Percentiles rank a stretch among this genome's conserved stretches.
phyloP scores from a whole-genome alignment of 2,797 vertebrate species.

The Cichlasoma orientale region DNA sequence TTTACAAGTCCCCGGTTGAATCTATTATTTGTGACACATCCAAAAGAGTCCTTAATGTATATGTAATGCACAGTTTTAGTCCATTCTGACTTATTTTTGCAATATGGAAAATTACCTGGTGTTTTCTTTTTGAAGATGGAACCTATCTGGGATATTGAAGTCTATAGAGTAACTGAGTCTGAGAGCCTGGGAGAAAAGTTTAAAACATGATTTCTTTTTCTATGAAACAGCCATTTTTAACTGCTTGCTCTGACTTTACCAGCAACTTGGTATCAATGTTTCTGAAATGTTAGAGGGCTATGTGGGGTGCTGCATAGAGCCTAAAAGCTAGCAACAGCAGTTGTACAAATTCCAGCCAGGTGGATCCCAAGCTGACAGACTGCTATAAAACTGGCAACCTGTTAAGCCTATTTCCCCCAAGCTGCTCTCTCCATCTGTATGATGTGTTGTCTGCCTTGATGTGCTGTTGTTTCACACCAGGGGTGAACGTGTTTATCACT shows the following conservation, averaged over 20 bases:
- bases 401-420: slow-evolving; percentile 36
- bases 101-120: background rate
- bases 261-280: background rate
- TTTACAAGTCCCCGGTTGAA: background rate
- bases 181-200: background rate
- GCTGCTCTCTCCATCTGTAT: slow-evolving; percentile 60
- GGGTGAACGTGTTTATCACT: slow-evolving; percentile 32
- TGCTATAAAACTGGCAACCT: slow-evolving; percentile 56
- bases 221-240: background rate
- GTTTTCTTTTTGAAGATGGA: background rate
- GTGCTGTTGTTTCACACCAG: slow-evolving; percentile 29
- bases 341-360: slow-evolving; percentile 29
- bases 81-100: background rate
- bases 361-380: slow-evolving; percentile 40
- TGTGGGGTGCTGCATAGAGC: slow-evolving; percentile 27
- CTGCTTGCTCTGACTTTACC: background rate
- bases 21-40: background rate
- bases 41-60: background rate
- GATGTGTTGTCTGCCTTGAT: slow-evolving; percentile 35
- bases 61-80: background rate
- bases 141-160: background rate
- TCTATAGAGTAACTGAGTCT: background rate
- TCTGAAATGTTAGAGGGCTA: slow-evolving; percentile 17
- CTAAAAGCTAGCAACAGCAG: slow-evolving; percentile 22
- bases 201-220: background rate